Conservation (phyloP, 2,113 vertebrate genomes). For the Chamaetylas fuelleborni region DNA sequence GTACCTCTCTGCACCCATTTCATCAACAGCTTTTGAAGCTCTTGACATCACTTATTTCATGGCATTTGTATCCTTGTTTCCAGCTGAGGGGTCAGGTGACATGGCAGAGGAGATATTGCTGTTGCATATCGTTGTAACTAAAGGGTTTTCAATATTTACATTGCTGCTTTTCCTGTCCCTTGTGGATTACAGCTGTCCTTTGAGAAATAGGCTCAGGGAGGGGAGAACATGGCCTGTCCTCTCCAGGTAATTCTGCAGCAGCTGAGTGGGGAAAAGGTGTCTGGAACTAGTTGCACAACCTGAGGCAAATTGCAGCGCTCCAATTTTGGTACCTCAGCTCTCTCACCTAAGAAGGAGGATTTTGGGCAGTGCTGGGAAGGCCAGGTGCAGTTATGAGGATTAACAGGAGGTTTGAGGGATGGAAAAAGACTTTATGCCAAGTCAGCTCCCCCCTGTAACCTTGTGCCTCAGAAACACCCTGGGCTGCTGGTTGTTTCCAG, state of each 20-base stretch:
- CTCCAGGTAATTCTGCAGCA: neutral
- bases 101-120: neutral
- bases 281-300: neutral
- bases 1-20: neutral
- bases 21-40: neutral
- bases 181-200: neutral
- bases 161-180: neutral
- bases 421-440: neutral
- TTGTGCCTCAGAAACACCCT: neutral
- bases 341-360: neutral
- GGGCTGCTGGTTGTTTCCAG: neutral
- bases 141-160: neutral
- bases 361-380: neutral
- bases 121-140: neutral
- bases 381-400: neutral
- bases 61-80: neutral
- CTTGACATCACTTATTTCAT: neutral
- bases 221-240: neutral
- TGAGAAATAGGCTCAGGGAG: neutral
- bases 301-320: neutral
- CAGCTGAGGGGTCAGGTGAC: neutral
- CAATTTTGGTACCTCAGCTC: neutral
- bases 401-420: neutral
- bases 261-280: neutral
- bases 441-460: neutral